These are phyloP conservation scores for Molossus alvarezi DNA, from an alignment of 2,797 vertebrate genomes.

Conservation along the genomic window DNA sequence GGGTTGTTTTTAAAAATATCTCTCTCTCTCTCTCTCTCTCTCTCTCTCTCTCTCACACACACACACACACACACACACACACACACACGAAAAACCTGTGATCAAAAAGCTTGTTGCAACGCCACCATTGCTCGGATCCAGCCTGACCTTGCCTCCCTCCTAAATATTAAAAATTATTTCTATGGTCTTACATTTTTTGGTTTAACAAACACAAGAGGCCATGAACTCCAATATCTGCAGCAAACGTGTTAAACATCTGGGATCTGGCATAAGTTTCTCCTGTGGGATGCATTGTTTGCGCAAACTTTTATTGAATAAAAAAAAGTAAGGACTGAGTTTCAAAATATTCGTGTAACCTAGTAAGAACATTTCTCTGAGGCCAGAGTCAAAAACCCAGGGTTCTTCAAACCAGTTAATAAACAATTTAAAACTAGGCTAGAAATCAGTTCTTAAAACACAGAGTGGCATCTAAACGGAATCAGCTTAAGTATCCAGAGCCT, in stretches of 20 bases:
- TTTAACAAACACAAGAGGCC: constrained; percentile 89
- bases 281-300: constrained; percentile 88
- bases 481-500: not conserved
- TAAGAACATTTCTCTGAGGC: constrained; percentile 86
- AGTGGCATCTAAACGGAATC: constrained; percentile 17
- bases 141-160: constrained; percentile 79
- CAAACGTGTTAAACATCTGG: constrained; percentile 90
- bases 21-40: too few relatives aligned
- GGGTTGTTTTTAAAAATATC: not conserved
- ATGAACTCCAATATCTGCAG: constrained; percentile 88
- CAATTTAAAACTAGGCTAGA: constrained; percentile 79
- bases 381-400: constrained; percentile 82
- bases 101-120: constrained; percentile 79
- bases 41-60: not conserved
- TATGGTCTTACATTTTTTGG: constrained; percentile 84
- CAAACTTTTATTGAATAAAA: constrained; percentile 89
- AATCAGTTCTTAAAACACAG: constrained; percentile 51
- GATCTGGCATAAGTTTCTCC: constrained; percentile 87
- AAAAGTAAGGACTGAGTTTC: constrained; percentile 87
- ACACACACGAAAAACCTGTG: constrained; percentile 65
- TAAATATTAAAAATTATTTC: constrained; percentile 89
- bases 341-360: constrained; percentile 88
- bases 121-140: constrained; percentile 73
- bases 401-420: constrained; percentile 78
- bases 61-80: constrained; percentile 56